Conservation (phyloP, 2,888 invertebrate species). For the Temnothorax rugatulus region DNA sequence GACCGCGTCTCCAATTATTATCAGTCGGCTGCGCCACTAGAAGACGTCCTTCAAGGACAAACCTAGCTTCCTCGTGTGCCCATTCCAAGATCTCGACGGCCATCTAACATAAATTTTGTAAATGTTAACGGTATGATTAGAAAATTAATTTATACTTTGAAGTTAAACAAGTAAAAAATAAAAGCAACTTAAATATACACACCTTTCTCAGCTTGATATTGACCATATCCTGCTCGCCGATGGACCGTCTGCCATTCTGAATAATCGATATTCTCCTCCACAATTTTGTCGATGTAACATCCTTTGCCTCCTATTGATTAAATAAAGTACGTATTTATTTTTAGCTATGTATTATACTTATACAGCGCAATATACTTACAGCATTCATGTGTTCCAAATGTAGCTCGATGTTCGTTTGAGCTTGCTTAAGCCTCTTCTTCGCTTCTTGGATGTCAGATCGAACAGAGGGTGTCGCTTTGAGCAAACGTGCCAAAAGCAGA, state of each 20-base stretch:
- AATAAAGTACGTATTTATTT: conserved; percentile 6
- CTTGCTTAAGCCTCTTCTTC: conserved; percentile 93
- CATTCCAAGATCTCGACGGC: conserved; percentile 97
- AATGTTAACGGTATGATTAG: conserved; percentile 1
- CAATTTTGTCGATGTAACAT: conserved; percentile 94
- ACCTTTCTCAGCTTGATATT: conserved; percentile 95
- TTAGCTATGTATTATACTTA: conserved; percentile 3
- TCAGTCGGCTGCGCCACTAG: conserved; percentile 96
- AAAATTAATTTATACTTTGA: background rate
- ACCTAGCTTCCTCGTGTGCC: conserved; percentile 97
- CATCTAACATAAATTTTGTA: conserved; percentile 87
- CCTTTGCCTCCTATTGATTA: conserved; percentile 91
- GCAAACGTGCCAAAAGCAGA: conserved; percentile 94
- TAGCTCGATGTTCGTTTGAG: conserved; percentile 96
- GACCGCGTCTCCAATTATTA: conserved; percentile 96
- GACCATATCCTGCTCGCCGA: conserved; percentile 95
- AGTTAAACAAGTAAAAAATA: background rate
- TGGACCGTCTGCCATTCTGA: conserved; percentile 90
- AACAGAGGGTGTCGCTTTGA: conserved; percentile 94
- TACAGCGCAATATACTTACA: conserved; percentile 81
- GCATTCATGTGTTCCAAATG: conserved; percentile 98
- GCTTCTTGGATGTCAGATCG: conserved; percentile 92
- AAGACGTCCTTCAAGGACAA: conserved; percentile 95
- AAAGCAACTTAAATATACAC: conserved; percentile 52
- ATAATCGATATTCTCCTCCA: conserved; percentile 95